Percentiles rank a stretch among this genome's conserved stretches.
These are phyloP conservation scores for Zhengitettix transpicula DNA, from an alignment of 2,888 invertebrate genomes.

Conservation along the genomic window DNA sequence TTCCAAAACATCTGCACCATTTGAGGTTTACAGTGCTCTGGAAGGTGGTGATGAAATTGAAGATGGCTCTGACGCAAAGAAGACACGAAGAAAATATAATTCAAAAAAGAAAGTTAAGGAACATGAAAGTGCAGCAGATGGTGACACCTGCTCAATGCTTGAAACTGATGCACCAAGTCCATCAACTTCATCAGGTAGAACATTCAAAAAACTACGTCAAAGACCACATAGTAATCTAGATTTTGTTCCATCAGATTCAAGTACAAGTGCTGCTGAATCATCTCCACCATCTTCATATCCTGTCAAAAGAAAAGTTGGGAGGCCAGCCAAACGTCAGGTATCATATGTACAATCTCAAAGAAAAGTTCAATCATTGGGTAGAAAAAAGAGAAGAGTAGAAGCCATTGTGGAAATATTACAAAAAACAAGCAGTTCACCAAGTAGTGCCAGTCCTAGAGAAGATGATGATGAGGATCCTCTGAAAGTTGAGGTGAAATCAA, in stretches of 20 bases:
- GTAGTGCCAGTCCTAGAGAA: not conserved
- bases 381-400: constrained; percentile 9
- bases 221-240: not conserved
- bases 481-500: not conserved
- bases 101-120: not conserved
- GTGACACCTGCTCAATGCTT: not conserved
- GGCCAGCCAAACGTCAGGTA: not conserved
- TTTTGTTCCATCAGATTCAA: not conserved
- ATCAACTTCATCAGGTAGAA: not conserved
- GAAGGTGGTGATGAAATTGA: not conserved
- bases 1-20: constrained; percentile 2
- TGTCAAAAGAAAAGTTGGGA: not conserved
- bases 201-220: not conserved
- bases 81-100: not conserved
- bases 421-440: constrained; percentile 5
- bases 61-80: not conserved
- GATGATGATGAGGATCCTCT: not conserved
- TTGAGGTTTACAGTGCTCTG: constrained; percentile 3
- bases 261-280: not conserved
- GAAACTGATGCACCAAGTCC: not conserved
- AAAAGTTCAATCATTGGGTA: not conserved
- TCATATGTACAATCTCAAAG: no score
- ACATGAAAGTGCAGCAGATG: not conserved
- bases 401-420: constrained; percentile 11
- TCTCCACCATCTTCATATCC: not conserved